Percentiles rank a stretch among this genome's conserved stretches.
Conservation (phyloP, 35 echinoderm and acorn worm species). For the Antedon bifida region DNA sequence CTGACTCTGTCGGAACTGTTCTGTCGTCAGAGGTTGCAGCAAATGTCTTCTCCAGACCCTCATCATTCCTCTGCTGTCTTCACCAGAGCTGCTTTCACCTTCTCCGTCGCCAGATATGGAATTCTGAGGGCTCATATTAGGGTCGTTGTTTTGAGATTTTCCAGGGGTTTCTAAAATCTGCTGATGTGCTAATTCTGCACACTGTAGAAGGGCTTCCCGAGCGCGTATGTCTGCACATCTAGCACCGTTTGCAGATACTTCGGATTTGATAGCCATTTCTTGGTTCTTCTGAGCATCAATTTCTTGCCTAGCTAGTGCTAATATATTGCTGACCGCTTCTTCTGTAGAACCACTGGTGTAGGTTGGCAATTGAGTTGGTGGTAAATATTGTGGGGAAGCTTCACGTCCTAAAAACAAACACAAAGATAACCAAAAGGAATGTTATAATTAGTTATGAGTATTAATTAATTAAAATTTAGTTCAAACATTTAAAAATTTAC, state of each 20-base stretch:
- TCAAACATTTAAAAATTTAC: too few species aligned
- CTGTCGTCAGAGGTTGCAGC: constrained; percentile 40
- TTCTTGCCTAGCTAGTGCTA: constrained; percentile 74
- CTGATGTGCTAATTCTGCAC: not conserved
- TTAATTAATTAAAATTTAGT: too few species aligned
- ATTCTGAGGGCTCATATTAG: not conserved
- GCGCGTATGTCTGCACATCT: not conserved
- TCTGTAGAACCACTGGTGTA: constrained; percentile 46
- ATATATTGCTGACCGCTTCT: constrained; percentile 79
- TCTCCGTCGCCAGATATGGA: not conserved
- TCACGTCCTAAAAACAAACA: constrained; percentile 47
- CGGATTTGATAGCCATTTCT: constrained; percentile 6
- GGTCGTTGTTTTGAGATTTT: not conserved
- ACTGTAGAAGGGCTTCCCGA: not conserved
- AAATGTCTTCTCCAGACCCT: constrained; percentile 4
- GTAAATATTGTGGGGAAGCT: constrained; percentile 25
- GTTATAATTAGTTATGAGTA: too few species aligned
- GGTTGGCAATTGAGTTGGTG: constrained; percentile 19
- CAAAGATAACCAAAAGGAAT: too few species aligned
- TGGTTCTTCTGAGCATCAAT: constrained; percentile 39
- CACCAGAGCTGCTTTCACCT: constrained; percentile 11
- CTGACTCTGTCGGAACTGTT: constrained; percentile 52
- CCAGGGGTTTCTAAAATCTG: constrained; percentile 3
- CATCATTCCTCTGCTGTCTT: constrained; percentile 3
- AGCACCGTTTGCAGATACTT: not conserved